Conservation (phyloP, 2,113 vertebrate species). For the Verasper variegatus region DNA sequence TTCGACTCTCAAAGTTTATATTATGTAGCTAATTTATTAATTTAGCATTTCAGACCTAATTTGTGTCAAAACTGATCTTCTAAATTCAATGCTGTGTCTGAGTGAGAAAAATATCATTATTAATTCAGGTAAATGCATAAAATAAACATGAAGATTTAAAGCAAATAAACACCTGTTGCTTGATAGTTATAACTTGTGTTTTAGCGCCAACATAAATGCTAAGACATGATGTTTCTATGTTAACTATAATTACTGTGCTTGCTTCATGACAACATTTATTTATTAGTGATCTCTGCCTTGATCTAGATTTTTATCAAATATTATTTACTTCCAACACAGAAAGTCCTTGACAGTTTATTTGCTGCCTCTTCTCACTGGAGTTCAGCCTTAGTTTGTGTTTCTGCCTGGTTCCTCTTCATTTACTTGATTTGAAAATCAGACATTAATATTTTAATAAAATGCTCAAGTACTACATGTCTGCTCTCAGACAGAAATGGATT, state of each 20-base stretch:
- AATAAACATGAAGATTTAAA: too few relatives aligned
- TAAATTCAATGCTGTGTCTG: background rate
- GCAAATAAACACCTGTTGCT: too few relatives aligned
- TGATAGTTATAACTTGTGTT: background rate
- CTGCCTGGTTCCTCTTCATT: conserved; percentile 11
- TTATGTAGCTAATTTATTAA: too few relatives aligned
- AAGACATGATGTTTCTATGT: background rate
- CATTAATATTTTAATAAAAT: background rate
- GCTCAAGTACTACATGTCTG: background rate
- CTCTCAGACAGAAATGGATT: background rate
- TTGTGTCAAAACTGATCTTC: background rate
- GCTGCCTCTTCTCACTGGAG: background rate
- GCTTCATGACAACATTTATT: background rate
- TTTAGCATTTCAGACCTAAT: background rate
- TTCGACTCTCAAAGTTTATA: background rate
- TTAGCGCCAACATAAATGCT: background rate
- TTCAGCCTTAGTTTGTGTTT: background rate
- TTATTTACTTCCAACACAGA: too few relatives aligned
- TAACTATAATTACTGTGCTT: background rate
- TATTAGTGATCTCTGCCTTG: too few relatives aligned
- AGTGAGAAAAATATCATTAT: background rate
- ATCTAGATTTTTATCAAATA: too few relatives aligned
- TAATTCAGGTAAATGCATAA: background rate
- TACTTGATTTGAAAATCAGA: background rate
- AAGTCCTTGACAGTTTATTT: too few relatives aligned